These are phyloP conservation scores for Melanerpes formicivorus DNA, from an alignment of 2,113 vertebrate species.

Conservation along the genomic window DNA sequence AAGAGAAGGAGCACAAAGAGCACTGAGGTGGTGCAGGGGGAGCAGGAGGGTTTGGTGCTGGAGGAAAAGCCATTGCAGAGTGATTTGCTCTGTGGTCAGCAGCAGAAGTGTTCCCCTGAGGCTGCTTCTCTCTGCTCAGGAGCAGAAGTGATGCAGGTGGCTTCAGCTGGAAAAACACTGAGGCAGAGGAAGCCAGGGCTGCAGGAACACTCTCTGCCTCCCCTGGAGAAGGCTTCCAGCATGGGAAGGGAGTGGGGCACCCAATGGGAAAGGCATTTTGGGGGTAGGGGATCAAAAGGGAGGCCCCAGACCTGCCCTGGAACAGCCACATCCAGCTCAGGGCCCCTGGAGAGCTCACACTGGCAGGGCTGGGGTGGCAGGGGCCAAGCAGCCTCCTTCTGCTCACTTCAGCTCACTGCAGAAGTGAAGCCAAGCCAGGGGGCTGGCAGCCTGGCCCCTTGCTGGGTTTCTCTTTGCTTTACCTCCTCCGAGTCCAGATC, in stretches of 20 bases:
- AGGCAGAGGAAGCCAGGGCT: background rate
- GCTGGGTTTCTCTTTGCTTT: background rate
- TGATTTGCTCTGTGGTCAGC: background rate
- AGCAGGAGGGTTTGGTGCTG: background rate
- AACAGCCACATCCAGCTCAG: background rate
- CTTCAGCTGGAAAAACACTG: background rate
- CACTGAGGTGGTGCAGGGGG: background rate
- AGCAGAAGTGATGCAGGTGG: background rate
- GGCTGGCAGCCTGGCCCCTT: background rate
- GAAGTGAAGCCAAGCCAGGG: background rate
- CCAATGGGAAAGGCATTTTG: background rate
- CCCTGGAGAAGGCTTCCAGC: background rate
- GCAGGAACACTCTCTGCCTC: background rate
- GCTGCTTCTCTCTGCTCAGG: background rate
- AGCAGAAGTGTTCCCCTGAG: fast-evolving
- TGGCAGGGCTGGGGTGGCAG: background rate
- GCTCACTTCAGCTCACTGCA: background rate
- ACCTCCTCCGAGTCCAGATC: background rate
- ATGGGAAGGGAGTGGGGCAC: fast-evolving
- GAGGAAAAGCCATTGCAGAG: background rate
- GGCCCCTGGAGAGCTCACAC: too few relatives aligned
- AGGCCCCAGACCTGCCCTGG: background rate
- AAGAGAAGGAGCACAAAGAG: background rate
- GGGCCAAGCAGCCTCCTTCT: background rate
- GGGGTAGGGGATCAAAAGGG: background rate